Base-by-base conservation (phyloP, 2,113 vertebrate species). In the Eptesicus fuscus region DNA sequence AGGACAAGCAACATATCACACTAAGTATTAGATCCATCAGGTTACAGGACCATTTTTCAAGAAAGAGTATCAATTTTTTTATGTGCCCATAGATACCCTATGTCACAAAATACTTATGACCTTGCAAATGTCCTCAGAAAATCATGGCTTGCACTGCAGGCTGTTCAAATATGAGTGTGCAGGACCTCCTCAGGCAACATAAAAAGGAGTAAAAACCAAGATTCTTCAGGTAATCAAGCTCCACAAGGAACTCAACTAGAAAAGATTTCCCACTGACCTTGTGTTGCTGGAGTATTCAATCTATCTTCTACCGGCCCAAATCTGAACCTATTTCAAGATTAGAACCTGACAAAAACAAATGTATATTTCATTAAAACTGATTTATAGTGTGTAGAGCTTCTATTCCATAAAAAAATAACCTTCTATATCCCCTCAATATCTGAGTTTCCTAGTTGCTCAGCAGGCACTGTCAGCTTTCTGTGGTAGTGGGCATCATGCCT, bases 351-450 rank as follows among this genome's bases (percentile, higher is more conserved):
- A 13, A 82, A 93, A 85, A 82, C 47, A 85, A 95, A 91, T 82
- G 22, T 28, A 9, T 82, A 53, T 76, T 92, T 91, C 30, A 91
- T 84, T 61, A 94, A 51, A 83, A 74, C 20, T 91, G 73, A 93
- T 49, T 82, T 51, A 28, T 86, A 78, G 42, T 25, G 32, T 65
- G 13, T 14, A 74, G 59, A 51, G 8, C 32, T 74, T 30, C 13
- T 32, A 47, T 83, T 94, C 53, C 4, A 47, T 51, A 28, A 83
- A 74, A 76, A 80, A 74, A 84, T 23, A 56, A 40, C 32, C 88
- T 82, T 94, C 17, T 25, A 17, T 70, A 49, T 18, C 0, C 30
- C 35, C 10, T 89, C 16, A 82, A 69, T 83, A 65, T 47, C 63
- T 63, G 56, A 49, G 22, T 23, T 49, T 49, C 3, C 63, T 17